A percentile compares a stretch with the other conserved stretches of the same genome.
Conservation (phyloP, 2,797 vertebrate genomes). For the Cynopterus sphinx region DNA sequence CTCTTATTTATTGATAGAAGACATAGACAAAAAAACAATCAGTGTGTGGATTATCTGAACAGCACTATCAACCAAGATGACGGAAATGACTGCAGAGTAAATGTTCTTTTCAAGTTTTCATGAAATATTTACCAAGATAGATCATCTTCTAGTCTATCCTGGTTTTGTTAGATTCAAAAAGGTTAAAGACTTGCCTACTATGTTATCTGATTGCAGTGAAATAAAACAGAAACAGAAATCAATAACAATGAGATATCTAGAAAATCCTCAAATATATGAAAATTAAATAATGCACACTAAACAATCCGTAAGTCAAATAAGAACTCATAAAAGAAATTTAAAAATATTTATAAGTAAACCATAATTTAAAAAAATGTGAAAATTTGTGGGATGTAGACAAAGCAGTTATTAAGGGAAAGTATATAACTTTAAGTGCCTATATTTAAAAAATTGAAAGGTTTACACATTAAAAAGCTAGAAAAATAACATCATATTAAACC, state of each 20-base stretch:
- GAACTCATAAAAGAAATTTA: slow-evolving; percentile 17
- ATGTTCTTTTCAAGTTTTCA: not conserved
- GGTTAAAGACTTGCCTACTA: not conserved
- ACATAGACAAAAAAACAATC: not conserved
- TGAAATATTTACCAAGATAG: not conserved
- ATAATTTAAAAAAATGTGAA: slow-evolving; percentile 36
- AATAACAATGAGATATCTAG: not conserved
- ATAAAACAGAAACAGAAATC: not conserved
- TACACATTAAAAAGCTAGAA: not conserved
- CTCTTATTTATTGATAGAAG: not conserved
- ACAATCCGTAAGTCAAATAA: not conserved
- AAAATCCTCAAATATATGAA: slow-evolving; percentile 31
- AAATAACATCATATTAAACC: not conserved
- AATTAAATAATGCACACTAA: not conserved
- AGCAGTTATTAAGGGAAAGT: not conserved
- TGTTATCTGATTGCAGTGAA: not conserved
- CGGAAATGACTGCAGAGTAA: not conserved
- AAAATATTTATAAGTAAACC: not conserved
- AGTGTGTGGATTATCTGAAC: not conserved
- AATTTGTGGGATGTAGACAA: not conserved
- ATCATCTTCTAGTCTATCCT: not conserved
- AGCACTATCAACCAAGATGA: not conserved
- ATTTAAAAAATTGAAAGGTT: not conserved
- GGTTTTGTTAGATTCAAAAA: not conserved
- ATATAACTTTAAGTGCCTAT: not conserved